phyloP scores from a whole-genome alignment of 2,888 invertebrate genomes.

The Orthonevra nobilis region DNA sequence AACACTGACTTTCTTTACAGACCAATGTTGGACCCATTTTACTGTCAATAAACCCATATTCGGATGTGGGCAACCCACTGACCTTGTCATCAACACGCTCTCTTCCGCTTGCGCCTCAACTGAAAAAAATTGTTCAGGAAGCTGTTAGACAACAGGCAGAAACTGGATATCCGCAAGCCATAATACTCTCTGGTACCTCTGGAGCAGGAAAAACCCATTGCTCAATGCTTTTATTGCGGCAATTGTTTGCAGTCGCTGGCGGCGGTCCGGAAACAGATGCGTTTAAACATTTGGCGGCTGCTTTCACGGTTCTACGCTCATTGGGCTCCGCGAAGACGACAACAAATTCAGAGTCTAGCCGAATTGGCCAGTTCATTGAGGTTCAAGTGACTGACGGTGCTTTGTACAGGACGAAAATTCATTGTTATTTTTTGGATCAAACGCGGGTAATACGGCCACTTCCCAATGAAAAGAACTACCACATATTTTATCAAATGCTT shows the following conservation, averaged over 20 bases:
- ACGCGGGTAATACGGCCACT: slow-evolving; percentile 93
- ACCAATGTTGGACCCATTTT: slow-evolving; percentile 96
- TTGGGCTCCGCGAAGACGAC: slow-evolving; percentile 95
- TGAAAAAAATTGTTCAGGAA: slow-evolving; percentile 93
- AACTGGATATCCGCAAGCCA: slow-evolving; percentile 97
- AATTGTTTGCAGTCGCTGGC: slow-evolving; percentile 95
- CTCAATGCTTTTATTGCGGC: slow-evolving; percentile 93
- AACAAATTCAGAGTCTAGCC: slow-evolving; percentile 94
- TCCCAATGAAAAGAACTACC: slow-evolving; percentile 95
- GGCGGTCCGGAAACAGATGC: slow-evolving; percentile 97
- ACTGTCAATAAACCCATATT: slow-evolving; percentile 93
- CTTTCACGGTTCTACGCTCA: slow-evolving; percentile 95
- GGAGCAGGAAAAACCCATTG: slow-evolving; percentile 97
- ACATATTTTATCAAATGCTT: slow-evolving; percentile 97
- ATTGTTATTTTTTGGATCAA: slow-evolving; percentile 97
- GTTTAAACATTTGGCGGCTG: slow-evolving; percentile 96
- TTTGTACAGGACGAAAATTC: slow-evolving; percentile 96
- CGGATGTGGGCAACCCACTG: slow-evolving; percentile 92
- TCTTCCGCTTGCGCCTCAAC: slow-evolving; percentile 88
- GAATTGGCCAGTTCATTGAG: slow-evolving; percentile 97
- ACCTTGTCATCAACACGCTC: slow-evolving; percentile 90
- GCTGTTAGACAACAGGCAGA: slow-evolving; percentile 96
- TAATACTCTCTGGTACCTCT: slow-evolving; percentile 93
- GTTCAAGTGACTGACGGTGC: slow-evolving; percentile 97
- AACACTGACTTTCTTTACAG: slow-evolving; percentile 81